These are phyloP conservation scores for Megamerina dolium DNA, from an alignment of 2,888 invertebrate genomes.

Conservation along the genomic window DNA sequence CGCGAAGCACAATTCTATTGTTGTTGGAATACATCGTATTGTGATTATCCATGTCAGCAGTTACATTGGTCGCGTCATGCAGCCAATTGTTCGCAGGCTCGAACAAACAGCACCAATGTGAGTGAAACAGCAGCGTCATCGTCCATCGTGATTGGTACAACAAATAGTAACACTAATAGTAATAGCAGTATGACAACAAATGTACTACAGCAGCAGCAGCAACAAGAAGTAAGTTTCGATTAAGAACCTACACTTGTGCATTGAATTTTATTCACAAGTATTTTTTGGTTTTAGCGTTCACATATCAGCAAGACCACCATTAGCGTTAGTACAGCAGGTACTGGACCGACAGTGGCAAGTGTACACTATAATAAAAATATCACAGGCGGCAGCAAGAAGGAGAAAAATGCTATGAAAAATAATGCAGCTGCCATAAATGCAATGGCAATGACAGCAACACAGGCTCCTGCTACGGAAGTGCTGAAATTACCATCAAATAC, in stretches of 20 bases:
- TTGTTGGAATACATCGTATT: slow-evolving; percentile 95
- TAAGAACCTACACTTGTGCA: too few species aligned
- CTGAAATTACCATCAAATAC: slow-evolving; percentile 42
- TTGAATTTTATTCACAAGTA: too few species aligned
- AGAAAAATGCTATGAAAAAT: slow-evolving; percentile 12
- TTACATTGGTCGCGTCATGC: slow-evolving; percentile 77
- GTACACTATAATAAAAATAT: slow-evolving; percentile 18
- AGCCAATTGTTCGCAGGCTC: slow-evolving; percentile 32
- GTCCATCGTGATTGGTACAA: slow-evolving; percentile 17
- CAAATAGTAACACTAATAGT: not conserved
- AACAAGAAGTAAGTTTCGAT: too few species aligned
- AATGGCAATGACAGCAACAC: slow-evolving; percentile 5
- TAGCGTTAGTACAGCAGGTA: too few species aligned
- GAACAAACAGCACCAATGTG: slow-evolving; percentile 11
- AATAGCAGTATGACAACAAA: slow-evolving; percentile 10
- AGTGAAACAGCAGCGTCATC: slow-evolving; percentile 15
- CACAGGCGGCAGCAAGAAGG: slow-evolving; percentile 20
- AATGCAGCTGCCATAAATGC: slow-evolving; percentile 11
- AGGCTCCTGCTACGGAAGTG: slow-evolving; percentile 27
- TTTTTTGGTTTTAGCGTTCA: too few species aligned
- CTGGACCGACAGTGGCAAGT: too few species aligned
- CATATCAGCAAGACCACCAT: too few species aligned
- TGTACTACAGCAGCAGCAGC: slow-evolving; percentile 5
- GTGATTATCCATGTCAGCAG: slow-evolving; percentile 82
- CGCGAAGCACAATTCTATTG: slow-evolving; percentile 89